phyloP scores from a whole-genome alignment of 64 coral and sea anemone species.

The Trachythela sp. region DNA sequence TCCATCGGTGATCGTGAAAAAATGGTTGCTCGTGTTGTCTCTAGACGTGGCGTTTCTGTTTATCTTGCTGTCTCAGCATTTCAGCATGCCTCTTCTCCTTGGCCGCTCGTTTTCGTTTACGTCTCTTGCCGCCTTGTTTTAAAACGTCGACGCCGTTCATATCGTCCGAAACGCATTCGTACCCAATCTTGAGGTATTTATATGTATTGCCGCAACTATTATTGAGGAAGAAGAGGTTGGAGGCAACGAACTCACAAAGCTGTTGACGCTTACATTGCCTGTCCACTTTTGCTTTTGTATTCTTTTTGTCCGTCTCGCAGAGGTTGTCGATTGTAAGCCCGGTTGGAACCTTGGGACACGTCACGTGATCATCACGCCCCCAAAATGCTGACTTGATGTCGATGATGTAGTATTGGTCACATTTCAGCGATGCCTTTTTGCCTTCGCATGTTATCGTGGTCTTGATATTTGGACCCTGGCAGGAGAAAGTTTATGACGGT shows the following conservation, averaged over 20 bases:
- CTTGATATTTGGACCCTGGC: not conserved
- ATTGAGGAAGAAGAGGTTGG: slow-evolving; percentile 99
- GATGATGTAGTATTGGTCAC: slow-evolving; percentile 97
- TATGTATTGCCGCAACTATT: slow-evolving; percentile 93
- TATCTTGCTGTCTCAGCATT: slow-evolving; percentile 54
- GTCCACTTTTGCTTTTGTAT: slow-evolving; percentile 74
- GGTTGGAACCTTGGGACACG: slow-evolving; percentile 89
- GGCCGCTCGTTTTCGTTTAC: slow-evolving; percentile 74
- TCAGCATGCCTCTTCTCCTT: slow-evolving; percentile 59
- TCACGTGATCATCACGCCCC: slow-evolving; percentile 99
- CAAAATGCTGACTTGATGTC: slow-evolving; percentile 91
- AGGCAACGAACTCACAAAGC: slow-evolving; percentile 92
- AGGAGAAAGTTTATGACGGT: not conserved
- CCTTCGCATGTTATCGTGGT: slow-evolving; percentile 97
- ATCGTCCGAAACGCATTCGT: slow-evolving; percentile 93
- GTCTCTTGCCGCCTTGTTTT: slow-evolving; percentile 86
- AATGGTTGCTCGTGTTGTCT: not conserved
- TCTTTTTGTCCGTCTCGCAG: slow-evolving; percentile 70
- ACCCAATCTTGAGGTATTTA: slow-evolving; percentile 99
- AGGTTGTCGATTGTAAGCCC: slow-evolving; percentile 69
- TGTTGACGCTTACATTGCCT: slow-evolving; percentile 98
- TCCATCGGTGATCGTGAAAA: not conserved
- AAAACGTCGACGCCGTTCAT: slow-evolving; percentile 83
- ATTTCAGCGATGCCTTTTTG: slow-evolving; percentile 94
- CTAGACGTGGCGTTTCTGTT: slow-evolving; percentile 54